phyloP scores from a whole-genome alignment of 2,113 vertebrate genomes.

The Protomyctophum bolini region DNA sequence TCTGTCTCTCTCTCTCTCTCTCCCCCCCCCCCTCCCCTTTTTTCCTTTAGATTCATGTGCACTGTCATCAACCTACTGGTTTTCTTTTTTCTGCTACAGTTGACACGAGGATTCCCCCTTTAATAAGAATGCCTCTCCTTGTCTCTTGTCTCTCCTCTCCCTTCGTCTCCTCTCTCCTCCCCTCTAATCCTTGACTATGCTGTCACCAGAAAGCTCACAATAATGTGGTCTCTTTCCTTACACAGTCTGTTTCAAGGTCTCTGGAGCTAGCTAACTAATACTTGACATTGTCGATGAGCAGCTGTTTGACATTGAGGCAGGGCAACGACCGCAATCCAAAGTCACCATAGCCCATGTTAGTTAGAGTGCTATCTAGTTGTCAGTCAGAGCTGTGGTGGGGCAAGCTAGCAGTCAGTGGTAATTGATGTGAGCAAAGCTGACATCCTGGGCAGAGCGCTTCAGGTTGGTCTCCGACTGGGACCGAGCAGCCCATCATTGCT shows the following conservation, averaged over 20 bases:
- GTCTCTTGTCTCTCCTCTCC: neutral
- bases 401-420: conserved; percentile 65
- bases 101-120: neutral
- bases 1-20: conserved; percentile 4
- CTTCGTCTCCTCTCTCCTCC: conserved; percentile 10
- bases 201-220: conserved; percentile 15
- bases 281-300: conserved; percentile 57
- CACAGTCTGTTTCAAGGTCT: neutral
- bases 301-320: conserved; percentile 60
- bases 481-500: conserved; percentile 78
- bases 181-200: conserved; percentile 22
- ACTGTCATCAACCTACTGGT: neutral
- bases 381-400: conserved; percentile 64
- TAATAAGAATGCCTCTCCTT: neutral
- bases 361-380: conserved; percentile 61
- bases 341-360: conserved; percentile 56
- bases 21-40: neutral
- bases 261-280: conserved; percentile 20
- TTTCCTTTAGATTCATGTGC: neutral
- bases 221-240: no score
- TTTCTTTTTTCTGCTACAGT: conserved; percentile 4
- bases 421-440: conserved; percentile 79
- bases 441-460: conserved; percentile 75
- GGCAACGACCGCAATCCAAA: conserved; percentile 42
- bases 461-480: conserved; percentile 77